Percentiles rank a stretch among this genome's conserved stretches.
Conservation (phyloP, 1,140 invertebrate genomes). For the Drosophila jambulina region DNA sequence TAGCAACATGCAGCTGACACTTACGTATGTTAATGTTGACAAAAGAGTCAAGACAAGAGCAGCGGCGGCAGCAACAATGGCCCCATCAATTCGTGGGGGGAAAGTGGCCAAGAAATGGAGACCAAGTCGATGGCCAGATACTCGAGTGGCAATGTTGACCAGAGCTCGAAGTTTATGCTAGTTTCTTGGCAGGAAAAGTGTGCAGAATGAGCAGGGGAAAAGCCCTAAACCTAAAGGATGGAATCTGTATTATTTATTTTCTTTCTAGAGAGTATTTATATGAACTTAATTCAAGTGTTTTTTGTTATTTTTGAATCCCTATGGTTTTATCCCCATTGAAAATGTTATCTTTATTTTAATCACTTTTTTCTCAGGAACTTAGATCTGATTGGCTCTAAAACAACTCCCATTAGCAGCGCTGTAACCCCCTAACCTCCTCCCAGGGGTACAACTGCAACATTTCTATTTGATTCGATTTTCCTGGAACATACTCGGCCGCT, state of each 20-base stretch:
- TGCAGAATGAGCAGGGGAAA: neutral
- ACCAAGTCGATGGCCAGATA: neutral
- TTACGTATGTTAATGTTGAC: slow-evolving; percentile 84
- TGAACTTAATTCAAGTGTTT: neutral
- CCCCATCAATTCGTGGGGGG: slow-evolving; percentile 43
- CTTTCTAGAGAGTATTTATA: too few species aligned
- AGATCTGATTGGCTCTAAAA: neutral
- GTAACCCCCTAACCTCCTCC: neutral
- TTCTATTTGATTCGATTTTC: slow-evolving; percentile 34
- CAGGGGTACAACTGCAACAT: slow-evolving; percentile 17
- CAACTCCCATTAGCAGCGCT: neutral
- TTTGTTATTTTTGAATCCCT: too few species aligned
- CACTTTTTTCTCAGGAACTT: neutral
- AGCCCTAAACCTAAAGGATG: neutral
- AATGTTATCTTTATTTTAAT: neutral
- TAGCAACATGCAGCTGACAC: slow-evolving; percentile 80
- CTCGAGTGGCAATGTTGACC: neutral
- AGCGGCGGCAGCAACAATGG: slow-evolving; percentile 33
- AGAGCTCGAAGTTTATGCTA: neutral
- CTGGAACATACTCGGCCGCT: slow-evolving; percentile 62
- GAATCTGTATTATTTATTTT: neutral
- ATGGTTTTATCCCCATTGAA: too few species aligned
- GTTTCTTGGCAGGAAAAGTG: neutral
- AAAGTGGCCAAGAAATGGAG: slow-evolving; percentile 42
- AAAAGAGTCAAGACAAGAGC: slow-evolving; percentile 72